Percentiles rank a stretch among this genome's conserved stretches.
phyloP scores from a whole-genome alignment of 37 sponge, comb jelly and placozoan genomes.

The Petrosia ficiformis region DNA sequence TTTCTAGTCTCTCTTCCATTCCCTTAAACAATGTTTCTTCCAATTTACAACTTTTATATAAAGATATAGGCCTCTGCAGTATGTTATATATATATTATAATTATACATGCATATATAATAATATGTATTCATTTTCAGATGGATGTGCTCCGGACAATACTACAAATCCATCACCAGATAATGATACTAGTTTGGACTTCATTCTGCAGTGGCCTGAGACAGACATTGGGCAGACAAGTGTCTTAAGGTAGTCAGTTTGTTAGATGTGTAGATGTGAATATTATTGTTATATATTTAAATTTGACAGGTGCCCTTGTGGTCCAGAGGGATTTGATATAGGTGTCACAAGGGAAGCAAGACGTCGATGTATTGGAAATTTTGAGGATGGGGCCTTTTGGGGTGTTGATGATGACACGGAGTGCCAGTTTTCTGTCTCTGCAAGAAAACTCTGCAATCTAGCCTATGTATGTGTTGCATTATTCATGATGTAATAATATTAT shows the following conservation, averaged over 20 bases:
- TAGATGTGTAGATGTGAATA: not conserved
- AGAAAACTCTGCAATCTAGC: not conserved
- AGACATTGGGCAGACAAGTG: not conserved
- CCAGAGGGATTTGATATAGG: slow-evolving; percentile 1
- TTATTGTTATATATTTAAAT: not conserved
- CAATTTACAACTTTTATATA: too few relatives aligned
- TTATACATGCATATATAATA: too few relatives aligned
- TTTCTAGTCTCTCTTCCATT: too few relatives aligned
- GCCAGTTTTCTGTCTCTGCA: not conserved
- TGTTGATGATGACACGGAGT: not conserved
- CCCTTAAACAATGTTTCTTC: too few relatives aligned
- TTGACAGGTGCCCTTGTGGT: slow-evolving; percentile 1
- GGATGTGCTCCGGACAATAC: not conserved
- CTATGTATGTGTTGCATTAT: not conserved
- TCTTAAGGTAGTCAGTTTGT: not conserved
- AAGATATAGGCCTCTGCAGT: too few relatives aligned
- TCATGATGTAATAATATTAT: not conserved
- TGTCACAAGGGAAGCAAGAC: not conserved
- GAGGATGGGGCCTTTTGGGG: not conserved
- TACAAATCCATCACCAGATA: not conserved
- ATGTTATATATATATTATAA: too few relatives aligned
- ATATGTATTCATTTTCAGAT: not conserved
- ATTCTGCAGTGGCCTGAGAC: not conserved
- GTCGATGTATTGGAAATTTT: not conserved
- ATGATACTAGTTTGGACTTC: not conserved